Evolutionary conservation across 2,888 invertebrate species (phyloP).

Genomic region (Meta bourneti): DNA sequence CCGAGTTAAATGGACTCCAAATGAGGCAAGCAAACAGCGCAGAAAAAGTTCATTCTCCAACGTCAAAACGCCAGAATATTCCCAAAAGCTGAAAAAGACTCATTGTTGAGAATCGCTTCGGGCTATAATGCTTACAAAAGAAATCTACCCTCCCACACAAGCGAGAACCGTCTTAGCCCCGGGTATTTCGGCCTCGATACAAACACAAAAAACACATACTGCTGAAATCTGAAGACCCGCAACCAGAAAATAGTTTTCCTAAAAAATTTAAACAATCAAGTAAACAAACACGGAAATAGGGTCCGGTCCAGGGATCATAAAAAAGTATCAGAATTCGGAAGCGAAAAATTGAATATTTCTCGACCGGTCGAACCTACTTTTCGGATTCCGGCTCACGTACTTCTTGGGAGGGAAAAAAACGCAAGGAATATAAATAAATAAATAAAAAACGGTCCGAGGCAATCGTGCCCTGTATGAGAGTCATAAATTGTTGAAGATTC

Average conservation of each 20-base stretch:
- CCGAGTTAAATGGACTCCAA: no score
- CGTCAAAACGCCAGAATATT: background rate
- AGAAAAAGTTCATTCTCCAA: background rate
- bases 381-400: slow-evolving; percentile 71
- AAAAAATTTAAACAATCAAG: slow-evolving; percentile 53
- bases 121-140: background rate
- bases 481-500: slow-evolving; percentile 70
- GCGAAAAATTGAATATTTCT: slow-evolving; percentile 75
- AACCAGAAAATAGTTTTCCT: slow-evolving; percentile 40
- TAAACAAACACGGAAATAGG: slow-evolving; percentile 54
- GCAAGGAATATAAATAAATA: slow-evolving; percentile 62
- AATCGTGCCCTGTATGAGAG: slow-evolving; percentile 68
- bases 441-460: slow-evolving; percentile 55
- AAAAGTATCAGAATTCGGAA: slow-evolving; percentile 70
- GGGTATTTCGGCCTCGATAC: no score
- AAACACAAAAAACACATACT: background rate
- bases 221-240: background rate
- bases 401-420: slow-evolving; percentile 41
- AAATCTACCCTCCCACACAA: no score
- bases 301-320: slow-evolving; percentile 21
- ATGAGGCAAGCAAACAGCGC: background rate
- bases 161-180: no score
- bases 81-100: background rate
- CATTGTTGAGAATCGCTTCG: background rate
- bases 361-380: slow-evolving; percentile 61